Conservation (phyloP, 2,888 invertebrate genomes). For the Plagiodera versicolora region DNA sequence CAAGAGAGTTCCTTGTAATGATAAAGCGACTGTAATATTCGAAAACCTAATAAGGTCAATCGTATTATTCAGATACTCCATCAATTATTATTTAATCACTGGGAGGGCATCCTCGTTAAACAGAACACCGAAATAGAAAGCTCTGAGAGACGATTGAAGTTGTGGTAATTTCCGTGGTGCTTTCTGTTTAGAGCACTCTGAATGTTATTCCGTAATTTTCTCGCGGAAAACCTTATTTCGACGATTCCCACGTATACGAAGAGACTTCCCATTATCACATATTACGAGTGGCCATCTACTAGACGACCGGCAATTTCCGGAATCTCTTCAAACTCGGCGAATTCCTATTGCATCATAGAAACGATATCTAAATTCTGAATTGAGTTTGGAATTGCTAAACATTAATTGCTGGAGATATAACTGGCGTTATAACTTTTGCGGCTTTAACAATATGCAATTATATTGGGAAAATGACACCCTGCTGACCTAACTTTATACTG, state of each 20-base stretch:
- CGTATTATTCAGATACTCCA: too few relatives aligned
- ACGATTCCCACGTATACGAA: slow-evolving; percentile 10
- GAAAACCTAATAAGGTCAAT: too few relatives aligned
- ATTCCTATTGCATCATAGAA: slow-evolving; percentile 26
- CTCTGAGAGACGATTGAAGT: not conserved
- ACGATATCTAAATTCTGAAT: slow-evolving; percentile 34
- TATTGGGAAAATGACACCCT: slow-evolving; percentile 19
- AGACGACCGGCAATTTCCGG: slow-evolving; percentile 28
- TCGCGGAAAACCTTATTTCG: slow-evolving; percentile 6
- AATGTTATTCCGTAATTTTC: slow-evolving; percentile 13
- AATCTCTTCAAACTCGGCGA: slow-evolving; percentile 25
- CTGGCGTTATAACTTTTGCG: slow-evolving; percentile 20
- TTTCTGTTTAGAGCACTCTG: not conserved
- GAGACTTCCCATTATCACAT: slow-evolving; percentile 26
- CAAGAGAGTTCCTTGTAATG: too few relatives aligned
- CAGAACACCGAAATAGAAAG: not conserved
- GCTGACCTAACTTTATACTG: slow-evolving; percentile 10
- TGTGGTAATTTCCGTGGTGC: not conserved
- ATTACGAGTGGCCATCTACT: slow-evolving; percentile 21
- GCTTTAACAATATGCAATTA: slow-evolving; percentile 32
- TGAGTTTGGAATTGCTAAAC: slow-evolving; percentile 29
- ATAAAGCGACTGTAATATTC: too few relatives aligned
- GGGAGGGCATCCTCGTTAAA: not conserved
- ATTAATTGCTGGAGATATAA: slow-evolving; percentile 33
- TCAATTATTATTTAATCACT: not conserved